A percentile compares a stretch with the other conserved stretches of the same genome.
These are phyloP conservation scores for Alauda arvensis DNA, from an alignment of 2,797 vertebrate species.

Conservation along the genomic window DNA sequence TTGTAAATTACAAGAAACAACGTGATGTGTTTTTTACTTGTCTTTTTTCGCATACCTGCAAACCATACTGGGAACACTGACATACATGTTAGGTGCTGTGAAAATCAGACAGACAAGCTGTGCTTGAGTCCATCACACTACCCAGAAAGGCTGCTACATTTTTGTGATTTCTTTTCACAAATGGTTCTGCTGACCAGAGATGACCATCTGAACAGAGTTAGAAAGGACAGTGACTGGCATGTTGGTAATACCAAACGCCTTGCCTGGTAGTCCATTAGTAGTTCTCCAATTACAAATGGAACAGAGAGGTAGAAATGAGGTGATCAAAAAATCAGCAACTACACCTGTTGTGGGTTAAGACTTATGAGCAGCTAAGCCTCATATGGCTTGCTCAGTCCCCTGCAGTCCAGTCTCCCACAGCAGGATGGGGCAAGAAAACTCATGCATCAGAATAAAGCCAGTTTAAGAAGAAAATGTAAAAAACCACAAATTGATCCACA, in stretches of 20 bases:
- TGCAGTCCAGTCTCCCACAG: fast-evolving
- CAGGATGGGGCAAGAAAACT: not conserved
- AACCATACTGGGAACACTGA: not conserved
- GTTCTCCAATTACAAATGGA: not conserved
- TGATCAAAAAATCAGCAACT: not conserved
- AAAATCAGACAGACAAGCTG: not conserved
- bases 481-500: not conserved
- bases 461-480: not conserved
- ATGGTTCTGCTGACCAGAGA: not conserved
- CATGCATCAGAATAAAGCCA: not conserved
- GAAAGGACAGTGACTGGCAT: not conserved
- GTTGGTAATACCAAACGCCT: not conserved
- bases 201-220: not conserved
- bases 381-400: not conserved
- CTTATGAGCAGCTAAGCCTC: not conserved
- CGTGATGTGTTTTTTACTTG: not conserved
- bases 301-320: not conserved
- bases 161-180: not conserved
- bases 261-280: not conserved
- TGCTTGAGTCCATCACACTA: not conserved
- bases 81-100: not conserved
- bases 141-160: not conserved
- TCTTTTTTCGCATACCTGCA: not conserved
- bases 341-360: not conserved
- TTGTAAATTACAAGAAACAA: not conserved